These are phyloP conservation scores for Columba livia DNA, from an alignment of 2,113 vertebrate species.

Conservation along the genomic window DNA sequence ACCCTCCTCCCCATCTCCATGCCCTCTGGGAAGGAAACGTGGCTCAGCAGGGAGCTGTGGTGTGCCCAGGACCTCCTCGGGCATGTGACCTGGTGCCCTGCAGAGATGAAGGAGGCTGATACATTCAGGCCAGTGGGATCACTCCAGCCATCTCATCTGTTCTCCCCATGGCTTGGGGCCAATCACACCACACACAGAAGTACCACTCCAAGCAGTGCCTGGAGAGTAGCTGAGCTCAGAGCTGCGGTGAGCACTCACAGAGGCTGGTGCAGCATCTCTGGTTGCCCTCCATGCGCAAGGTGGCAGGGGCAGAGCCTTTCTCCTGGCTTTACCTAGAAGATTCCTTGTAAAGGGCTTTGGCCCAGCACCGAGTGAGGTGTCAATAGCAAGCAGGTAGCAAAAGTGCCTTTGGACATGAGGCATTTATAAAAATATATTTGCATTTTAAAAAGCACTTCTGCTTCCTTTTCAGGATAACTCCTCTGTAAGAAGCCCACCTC, in stretches of 20 bases:
- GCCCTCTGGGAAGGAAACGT: neutral
- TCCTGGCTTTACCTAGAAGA: neutral
- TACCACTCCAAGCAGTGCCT: neutral
- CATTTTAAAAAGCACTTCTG: neutral
- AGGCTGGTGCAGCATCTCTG: neutral
- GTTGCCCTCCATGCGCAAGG: neutral
- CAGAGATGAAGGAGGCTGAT: neutral
- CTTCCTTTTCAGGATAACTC: neutral
- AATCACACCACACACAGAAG: neutral
- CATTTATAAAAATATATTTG: neutral
- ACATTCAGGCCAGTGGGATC: accelerated
- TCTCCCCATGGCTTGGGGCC: neutral
- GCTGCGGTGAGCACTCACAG: neutral
- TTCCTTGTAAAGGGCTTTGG: neutral
- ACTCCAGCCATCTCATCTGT: neutral
- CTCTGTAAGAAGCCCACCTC: neutral
- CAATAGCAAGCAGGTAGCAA: neutral
- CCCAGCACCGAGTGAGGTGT: neutral
- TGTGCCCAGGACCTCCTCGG: neutral
- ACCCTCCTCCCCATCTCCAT: neutral
- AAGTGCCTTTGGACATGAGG: neutral
- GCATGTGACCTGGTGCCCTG: accelerated
- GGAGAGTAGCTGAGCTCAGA: neutral
- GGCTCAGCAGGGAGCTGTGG: neutral
- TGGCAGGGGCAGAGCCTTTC: neutral